phyloP scores from a whole-genome alignment of 2,113 vertebrate species.

The Tricholaema leucomelas region DNA sequence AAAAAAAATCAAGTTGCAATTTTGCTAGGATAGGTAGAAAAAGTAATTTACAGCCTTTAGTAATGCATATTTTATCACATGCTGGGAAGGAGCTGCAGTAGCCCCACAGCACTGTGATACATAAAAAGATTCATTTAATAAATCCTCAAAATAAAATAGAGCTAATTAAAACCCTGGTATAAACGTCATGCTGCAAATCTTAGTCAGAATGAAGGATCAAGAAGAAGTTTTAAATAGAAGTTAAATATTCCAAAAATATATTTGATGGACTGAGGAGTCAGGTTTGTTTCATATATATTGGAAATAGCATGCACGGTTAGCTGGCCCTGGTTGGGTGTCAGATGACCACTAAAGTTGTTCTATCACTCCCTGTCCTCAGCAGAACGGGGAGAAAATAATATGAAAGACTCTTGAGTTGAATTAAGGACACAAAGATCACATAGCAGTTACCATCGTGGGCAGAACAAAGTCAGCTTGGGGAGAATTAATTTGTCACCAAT shows the following conservation, averaged over 20 bases:
- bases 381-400: not conserved
- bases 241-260: not conserved
- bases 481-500: not conserved
- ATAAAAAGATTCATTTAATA: not conserved
- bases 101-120: not conserved
- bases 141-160: conserved; percentile 25
- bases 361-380: not conserved
- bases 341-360: not conserved
- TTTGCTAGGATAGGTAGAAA: not conserved
- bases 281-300: not conserved
- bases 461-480: not conserved
- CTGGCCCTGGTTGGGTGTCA: not conserved
- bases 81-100: not conserved
- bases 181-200: conserved; percentile 16
- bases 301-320: not conserved
- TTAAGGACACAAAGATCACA: not conserved
- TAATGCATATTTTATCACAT: not conserved
- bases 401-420: fast-evolving
- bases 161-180: conserved; percentile 2
- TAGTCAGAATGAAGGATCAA: not conserved
- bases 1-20: not conserved
- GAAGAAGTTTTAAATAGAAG: not conserved
- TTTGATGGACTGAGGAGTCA: not conserved
- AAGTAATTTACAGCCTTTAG: not conserved
- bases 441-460: fast-evolving